These are phyloP conservation scores for Hypercompe scribonia DNA, from an alignment of 2,888 invertebrate genomes.

Conservation along the genomic window DNA sequence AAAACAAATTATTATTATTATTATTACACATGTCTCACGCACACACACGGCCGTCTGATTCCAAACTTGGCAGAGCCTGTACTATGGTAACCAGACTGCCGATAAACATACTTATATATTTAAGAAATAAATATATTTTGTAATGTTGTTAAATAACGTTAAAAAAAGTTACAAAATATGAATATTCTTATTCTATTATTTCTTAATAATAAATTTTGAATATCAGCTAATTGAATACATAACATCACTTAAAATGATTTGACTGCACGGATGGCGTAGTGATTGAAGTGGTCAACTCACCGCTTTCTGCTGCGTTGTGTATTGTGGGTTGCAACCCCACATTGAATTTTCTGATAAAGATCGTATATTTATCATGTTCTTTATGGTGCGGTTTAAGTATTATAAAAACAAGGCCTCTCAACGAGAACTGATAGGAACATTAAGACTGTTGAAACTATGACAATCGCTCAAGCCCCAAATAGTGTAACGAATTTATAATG, in stretches of 20 bases:
- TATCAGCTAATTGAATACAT: neutral
- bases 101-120: too few species aligned
- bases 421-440: constrained; percentile 41
- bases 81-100: too few species aligned
- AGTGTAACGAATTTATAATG: constrained; percentile 29
- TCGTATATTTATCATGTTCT: neutral
- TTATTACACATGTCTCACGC: too few species aligned
- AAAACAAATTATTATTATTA: too few species aligned
- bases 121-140: too few species aligned
- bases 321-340: too few species aligned
- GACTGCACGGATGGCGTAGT: too few species aligned
- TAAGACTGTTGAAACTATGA: constrained; percentile 49
- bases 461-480: constrained; percentile 53
- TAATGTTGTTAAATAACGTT: too few species aligned
- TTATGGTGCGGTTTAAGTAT: neutral
- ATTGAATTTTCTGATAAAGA: neutral
- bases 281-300: too few species aligned
- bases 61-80: too few species aligned
- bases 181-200: neutral
- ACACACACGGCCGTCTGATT: too few species aligned
- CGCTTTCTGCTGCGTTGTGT: too few species aligned
- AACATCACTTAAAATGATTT: neutral
- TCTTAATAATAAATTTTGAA: neutral
- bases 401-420: neutral
- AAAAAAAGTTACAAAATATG: neutral